These are phyloP conservation scores for Andrena marginata DNA, from an alignment of 2,888 invertebrate genomes.

Conservation along the genomic window DNA sequence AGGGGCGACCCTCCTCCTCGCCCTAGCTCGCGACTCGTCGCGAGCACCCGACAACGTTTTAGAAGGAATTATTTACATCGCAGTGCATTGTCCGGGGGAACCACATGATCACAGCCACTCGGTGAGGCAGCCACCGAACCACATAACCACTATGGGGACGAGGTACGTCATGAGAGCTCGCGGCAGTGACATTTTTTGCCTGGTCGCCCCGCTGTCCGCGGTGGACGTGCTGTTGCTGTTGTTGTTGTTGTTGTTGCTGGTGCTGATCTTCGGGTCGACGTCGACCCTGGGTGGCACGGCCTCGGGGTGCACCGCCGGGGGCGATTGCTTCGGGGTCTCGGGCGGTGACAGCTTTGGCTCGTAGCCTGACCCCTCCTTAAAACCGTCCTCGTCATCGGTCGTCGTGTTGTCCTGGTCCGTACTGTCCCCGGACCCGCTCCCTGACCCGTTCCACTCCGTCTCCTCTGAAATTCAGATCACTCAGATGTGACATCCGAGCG, in stretches of 20 bases:
- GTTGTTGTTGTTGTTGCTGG: slow-evolving; percentile 50
- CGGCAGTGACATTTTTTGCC: slow-evolving; percentile 86
- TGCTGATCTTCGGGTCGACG: slow-evolving; percentile 68
- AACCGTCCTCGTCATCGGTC: slow-evolving; percentile 83
- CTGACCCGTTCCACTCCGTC: slow-evolving; percentile 87
- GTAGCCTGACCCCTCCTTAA: slow-evolving; percentile 84
- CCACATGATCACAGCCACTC: slow-evolving; percentile 91
- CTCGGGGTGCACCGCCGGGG: slow-evolving; percentile 77
- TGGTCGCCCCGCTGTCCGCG: slow-evolving; percentile 80
- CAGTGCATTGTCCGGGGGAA: slow-evolving; percentile 39
- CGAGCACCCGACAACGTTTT: slow-evolving; percentile 26
- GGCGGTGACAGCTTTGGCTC: slow-evolving; percentile 75
- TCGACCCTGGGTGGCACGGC: slow-evolving; percentile 73
- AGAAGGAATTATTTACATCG: slow-evolving; percentile 67
- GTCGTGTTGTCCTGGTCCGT: slow-evolving; percentile 83
- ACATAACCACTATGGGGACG: slow-evolving; percentile 93
- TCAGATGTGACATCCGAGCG: background rate
- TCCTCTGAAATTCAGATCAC: slow-evolving; percentile 85
- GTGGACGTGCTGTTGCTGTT: slow-evolving; percentile 71
- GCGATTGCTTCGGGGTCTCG: slow-evolving; percentile 78
- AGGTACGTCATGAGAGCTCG: slow-evolving; percentile 91
- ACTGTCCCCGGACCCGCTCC: slow-evolving; percentile 91
- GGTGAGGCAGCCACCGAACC: slow-evolving; percentile 93
- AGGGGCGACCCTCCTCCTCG: background rate
- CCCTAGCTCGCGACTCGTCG: slow-evolving; percentile 10